phyloP scores from a whole-genome alignment of 2,113 vertebrate genomes.

The Centrocercus urophasianus region DNA sequence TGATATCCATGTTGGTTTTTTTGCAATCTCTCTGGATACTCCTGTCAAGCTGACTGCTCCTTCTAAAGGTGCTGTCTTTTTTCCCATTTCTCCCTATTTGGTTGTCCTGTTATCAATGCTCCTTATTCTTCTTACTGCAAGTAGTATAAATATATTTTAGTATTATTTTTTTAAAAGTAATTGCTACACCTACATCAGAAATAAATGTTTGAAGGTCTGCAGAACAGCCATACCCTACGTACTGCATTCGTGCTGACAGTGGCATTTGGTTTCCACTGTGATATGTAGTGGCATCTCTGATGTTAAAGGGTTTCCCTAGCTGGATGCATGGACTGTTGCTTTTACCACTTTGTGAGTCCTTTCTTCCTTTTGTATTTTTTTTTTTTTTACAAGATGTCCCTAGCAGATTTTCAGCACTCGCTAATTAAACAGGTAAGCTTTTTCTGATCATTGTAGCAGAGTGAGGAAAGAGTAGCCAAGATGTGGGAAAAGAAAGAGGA shows the following conservation, averaged over 20 bases:
- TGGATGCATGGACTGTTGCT: background rate
- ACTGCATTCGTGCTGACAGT: background rate
- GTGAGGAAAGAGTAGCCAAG: background rate
- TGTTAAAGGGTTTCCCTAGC: fast-evolving
- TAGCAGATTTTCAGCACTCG: background rate
- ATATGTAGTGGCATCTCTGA: background rate
- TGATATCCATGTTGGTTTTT: background rate
- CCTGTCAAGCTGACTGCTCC: slow-evolving; percentile 35
- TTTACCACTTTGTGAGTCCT: background rate
- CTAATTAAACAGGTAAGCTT: background rate
- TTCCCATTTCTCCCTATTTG: background rate
- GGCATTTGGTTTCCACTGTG: background rate
- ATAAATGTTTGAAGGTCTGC: background rate
- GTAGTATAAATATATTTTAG: background rate
- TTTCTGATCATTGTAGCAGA: background rate
- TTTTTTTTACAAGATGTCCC: background rate
- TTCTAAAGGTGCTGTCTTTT: slow-evolving; percentile 9
- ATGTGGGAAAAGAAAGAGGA: background rate
- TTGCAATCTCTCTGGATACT: slow-evolving; percentile 28
- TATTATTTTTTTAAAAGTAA: background rate
- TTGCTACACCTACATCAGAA: background rate
- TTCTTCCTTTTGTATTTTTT: background rate
- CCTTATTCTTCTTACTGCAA: background rate
- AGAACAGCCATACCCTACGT: background rate
- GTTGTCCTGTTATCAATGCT: background rate